Base-by-base conservation (phyloP, 2,113 vertebrate species). In the Eptatretus burgeri region DNA sequence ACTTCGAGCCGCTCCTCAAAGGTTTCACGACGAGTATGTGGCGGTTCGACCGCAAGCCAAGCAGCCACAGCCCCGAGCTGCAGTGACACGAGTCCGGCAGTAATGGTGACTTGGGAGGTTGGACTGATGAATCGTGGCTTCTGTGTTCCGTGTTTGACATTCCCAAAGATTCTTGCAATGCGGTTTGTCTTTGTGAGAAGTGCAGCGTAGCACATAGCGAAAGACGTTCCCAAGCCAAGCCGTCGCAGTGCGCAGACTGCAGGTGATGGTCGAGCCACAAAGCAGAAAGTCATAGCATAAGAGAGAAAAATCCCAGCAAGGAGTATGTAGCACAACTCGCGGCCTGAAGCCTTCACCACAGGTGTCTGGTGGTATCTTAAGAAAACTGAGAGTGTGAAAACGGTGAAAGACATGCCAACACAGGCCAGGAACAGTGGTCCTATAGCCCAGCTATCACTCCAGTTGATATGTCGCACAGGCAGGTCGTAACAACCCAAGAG, bases 161-260 rank as follows among this genome's bases (percentile, higher is more conserved):
- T 86, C 2, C 75, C 81, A 63, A 98, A 98, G 75, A 98, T 93
- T 20, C 91, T 79, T 66, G 89, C 85, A 1, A 98, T 98, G 69
- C 91, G 83, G 79, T 96, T 98, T 50, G 91, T 98, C 76, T 98
- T 98, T 66, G 91, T 98, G 68, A 98, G 81, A 20, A 98, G 79
- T 62, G 91, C 89, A 1, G 89, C 83, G 70, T 98, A 98, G 74
- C 91, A 98, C 69, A 96, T 77, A 12, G 88, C 86, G 2, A 98
- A 98, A 11, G 91, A 98, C 1, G 85, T 93, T 52, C 89, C 85
- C 17, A 98, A 73, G 19, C 87, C 86, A 13, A 98, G 70, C 2
- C 91, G 82, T 2, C 91, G 81, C 49, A 98, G 72, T 0, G 91
- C 78, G 51, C 91, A 98, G 69, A 95, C 82, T 65, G 82, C 79